These are phyloP conservation scores for Pomacea maculata DNA, from an alignment of 1,140 invertebrate species.

Conservation along the genomic window DNA sequence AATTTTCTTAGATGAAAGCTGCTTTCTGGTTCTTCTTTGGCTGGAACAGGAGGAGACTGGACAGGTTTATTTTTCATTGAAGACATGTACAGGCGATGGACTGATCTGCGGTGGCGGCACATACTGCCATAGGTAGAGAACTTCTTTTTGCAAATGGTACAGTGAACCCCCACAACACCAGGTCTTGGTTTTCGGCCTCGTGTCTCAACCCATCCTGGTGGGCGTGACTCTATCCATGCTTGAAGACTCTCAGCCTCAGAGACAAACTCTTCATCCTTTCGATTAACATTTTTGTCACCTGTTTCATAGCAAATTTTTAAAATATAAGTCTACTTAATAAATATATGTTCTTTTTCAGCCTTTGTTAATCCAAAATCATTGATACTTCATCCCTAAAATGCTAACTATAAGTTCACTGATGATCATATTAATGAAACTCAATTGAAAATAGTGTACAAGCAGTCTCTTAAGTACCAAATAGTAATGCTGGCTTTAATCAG, in stretches of 20 bases:
- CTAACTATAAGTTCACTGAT: no score
- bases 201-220: conserved; percentile 13
- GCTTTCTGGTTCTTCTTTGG: background rate
- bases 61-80: conserved; percentile 17
- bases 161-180: conserved; percentile 27
- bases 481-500: no score
- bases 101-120: conserved; percentile 44
- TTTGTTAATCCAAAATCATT: no score
- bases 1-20: background rate
- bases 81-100: conserved; percentile 25
- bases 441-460: no score
- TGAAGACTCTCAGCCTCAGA: conserved; percentile 3
- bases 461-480: no score
- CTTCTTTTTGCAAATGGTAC: conserved; percentile 44
- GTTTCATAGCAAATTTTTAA: no score
- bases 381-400: no score
- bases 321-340: no score
- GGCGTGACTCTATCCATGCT: background rate
- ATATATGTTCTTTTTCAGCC: no score
- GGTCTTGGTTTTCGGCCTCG: conserved; percentile 25
- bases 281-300: no score
- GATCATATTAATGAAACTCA: no score
- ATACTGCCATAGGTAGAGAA: conserved; percentile 45
- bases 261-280: no score
- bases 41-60: background rate